Base-by-base conservation (phyloP, 2,797 vertebrate species). In the Clarias fuscus region DNA sequence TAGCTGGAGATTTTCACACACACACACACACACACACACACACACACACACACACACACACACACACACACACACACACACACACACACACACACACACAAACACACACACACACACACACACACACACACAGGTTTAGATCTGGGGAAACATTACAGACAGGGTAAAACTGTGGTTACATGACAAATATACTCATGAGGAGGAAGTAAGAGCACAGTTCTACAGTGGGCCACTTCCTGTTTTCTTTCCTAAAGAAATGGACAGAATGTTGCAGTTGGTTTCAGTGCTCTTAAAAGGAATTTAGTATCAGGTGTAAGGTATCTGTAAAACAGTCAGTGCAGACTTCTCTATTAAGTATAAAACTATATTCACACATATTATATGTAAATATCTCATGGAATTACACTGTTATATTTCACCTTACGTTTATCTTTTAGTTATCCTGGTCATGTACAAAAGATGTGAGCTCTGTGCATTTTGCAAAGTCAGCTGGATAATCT, bases 181-280 rank as follows among this genome's bases (percentile, higher is more conserved):
- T 37, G 48, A 70, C 27, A 22, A 83, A 68, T 70, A 56, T 33
- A 62, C 30, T 22, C 76, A 24, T 67, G 37, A 17, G n/a, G n/a
- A 20, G 65, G 82, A 83, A 83, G 82, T 71, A 37, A 24, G n/a
- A 58, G 33, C 67, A 59, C 67, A 40, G 59, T 71, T 71, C 27
- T 71, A 53, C 80, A 82, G 56, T 56, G 2, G 14, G 30, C 4
- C 22, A 24, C 67, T 83, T 83, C 67, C 53, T 71, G 67, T 59
- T 83, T 70, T 71, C 11, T 71, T 15, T 18, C 27, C 20, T 1
- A 37, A 48, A 5, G 40, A 81, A 71, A 83, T 83, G 4, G 82
- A 83, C 82, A 83, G 65, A 83, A 70, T 56, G 82, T 24, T n/a
- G 24, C 20, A 37, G 18, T 72, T 71, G 33, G 53, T 83, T 71